These are phyloP conservation scores for Acanthochromis polyacanthus DNA, from an alignment of 2,113 vertebrate species.

Conservation along the genomic window DNA sequence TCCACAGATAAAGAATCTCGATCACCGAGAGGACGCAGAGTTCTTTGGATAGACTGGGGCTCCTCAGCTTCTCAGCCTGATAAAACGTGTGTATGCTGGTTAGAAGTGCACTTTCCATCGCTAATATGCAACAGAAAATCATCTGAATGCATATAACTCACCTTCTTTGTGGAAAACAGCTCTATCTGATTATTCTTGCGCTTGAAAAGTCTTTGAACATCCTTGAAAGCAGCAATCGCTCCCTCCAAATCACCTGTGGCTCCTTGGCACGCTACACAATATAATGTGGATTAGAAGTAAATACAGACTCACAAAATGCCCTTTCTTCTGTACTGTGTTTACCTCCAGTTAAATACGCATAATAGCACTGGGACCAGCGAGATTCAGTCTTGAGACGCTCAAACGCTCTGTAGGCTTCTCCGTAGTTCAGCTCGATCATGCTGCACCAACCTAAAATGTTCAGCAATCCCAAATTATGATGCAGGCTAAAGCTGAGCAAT, in stretches of 20 bases:
- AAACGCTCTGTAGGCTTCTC: constrained; percentile 90
- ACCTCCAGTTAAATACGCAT: constrained; percentile 95
- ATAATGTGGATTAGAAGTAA: not conserved
- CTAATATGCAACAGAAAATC: not conserved
- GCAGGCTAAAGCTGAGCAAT: not conserved
- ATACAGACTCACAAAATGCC: not conserved
- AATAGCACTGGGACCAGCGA: constrained; percentile 97
- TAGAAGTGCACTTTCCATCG: not conserved
- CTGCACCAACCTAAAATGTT: constrained; percentile 93
- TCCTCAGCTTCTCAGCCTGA: constrained; percentile 91
- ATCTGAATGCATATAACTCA: constrained; percentile 59
- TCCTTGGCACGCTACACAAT: constrained; percentile 90
- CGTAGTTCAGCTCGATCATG: constrained; percentile 96
- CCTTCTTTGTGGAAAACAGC: constrained; percentile 94
- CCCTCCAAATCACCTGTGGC: constrained; percentile 90
- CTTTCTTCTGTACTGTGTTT: constrained; percentile 23
- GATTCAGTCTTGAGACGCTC: constrained; percentile 94
- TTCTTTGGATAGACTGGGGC: constrained; percentile 86
- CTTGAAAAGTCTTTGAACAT: constrained; percentile 93
- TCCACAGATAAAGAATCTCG: constrained; percentile 96
- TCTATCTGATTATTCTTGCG: constrained; percentile 97
- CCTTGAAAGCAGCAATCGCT: constrained; percentile 89
- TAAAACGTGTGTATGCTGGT: not conserved
- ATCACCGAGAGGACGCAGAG: constrained; percentile 93
- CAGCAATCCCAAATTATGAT: constrained; percentile 16